Evolutionary conservation across 2,797 vertebrate genomes (phyloP).

Genomic region (Megaceryle alcyon): DNA sequence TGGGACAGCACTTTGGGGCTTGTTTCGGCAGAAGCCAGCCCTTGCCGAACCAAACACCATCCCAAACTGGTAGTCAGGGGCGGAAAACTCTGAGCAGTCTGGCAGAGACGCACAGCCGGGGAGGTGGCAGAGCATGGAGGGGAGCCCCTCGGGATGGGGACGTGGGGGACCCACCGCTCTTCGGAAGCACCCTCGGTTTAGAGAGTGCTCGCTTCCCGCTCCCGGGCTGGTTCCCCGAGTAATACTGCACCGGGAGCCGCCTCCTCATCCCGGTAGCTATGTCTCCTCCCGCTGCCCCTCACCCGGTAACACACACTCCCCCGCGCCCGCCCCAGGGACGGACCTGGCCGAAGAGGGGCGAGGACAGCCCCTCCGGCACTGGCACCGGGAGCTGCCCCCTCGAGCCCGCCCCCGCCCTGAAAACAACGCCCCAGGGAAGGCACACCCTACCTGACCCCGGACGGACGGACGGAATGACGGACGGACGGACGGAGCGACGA

Average conservation of each 20-base stretch:
- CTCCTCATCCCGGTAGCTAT: neutral
- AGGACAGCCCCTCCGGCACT: neutral
- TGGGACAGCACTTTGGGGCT: neutral
- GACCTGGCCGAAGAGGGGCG: neutral
- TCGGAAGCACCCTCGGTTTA: neutral
- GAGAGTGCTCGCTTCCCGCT: neutral
- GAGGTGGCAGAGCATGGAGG: neutral
- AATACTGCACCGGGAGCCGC: neutral
- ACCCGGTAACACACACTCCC: neutral
- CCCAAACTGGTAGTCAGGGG: neutral
- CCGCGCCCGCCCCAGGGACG: neutral
- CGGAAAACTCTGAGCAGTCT: neutral
- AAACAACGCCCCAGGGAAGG: neutral
- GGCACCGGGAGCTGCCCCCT: neutral
- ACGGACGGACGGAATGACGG: neutral
- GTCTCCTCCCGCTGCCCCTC: neutral
- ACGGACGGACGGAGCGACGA: neutral
- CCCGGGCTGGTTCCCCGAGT: neutral
- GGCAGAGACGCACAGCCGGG: neutral
- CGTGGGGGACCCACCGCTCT: no score
- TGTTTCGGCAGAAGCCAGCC: neutral
- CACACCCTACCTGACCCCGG: constrained; percentile 33
- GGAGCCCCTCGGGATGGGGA: neutral
- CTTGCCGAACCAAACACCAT: neutral
- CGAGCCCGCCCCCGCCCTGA: neutral